These are phyloP conservation scores for Tylochromis polylepis DNA, from an alignment of 2,113 vertebrate genomes.

Conservation along the genomic window DNA sequence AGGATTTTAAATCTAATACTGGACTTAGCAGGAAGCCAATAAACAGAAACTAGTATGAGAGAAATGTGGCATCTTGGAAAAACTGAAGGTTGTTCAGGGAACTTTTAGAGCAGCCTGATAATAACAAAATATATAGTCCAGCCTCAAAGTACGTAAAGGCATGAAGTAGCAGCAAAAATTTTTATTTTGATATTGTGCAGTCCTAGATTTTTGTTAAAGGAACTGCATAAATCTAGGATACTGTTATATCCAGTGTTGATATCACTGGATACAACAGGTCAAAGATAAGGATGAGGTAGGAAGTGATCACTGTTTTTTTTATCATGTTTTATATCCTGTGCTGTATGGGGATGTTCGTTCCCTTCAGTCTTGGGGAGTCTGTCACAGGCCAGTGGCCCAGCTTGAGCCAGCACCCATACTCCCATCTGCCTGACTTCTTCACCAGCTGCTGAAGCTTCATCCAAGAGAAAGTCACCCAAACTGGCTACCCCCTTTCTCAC, in stretches of 20 bases:
- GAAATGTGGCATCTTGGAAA: not conserved
- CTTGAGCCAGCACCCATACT: not conserved
- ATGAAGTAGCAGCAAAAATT: not conserved
- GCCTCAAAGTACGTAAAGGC: not conserved
- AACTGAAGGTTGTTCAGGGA: not conserved
- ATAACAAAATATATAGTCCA: not conserved
- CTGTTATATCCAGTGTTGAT: not conserved
- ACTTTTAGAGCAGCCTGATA: not conserved
- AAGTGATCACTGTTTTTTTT: not conserved
- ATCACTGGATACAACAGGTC: not conserved
- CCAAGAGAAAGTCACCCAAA: slow-evolving; percentile 1
- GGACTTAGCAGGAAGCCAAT: not conserved
- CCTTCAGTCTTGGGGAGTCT: not conserved
- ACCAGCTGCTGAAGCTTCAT: slow-evolving; percentile 11
- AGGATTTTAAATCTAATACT: not conserved
- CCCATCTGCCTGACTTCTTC: not conserved
- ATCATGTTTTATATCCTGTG: not conserved
- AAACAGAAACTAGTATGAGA: not conserved
- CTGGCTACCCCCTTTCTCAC: not conserved
- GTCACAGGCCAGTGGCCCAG: slow-evolving; percentile 12
- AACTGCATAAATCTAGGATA: not conserved
- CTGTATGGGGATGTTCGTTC: not conserved
- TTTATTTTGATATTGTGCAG: not conserved
- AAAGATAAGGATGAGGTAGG: not conserved
- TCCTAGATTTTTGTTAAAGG: not conserved